Evolutionary conservation across 2,113 vertebrate species (phyloP), one percentile per base, ranked within the genome.

Genomic region (Calyptommatus sinebrachiatus): DNA sequence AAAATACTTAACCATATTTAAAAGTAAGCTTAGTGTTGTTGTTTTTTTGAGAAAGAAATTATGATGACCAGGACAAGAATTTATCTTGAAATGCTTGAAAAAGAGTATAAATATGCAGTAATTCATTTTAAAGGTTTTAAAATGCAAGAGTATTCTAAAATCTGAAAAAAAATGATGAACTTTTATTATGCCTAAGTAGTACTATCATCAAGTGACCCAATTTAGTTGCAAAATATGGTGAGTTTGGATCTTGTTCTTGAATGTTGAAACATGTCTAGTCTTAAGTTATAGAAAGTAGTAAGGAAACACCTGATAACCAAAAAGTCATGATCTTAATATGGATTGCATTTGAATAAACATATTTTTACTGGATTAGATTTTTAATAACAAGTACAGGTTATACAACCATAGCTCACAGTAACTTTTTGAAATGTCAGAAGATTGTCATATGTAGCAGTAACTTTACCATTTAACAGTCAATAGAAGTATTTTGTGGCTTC

Each of bases 131-230:
- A 72, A 90, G 90, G 83, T 84, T 90, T 89, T 90, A 90, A 84
- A 78, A 69, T 82, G 80, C 90, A 84, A 89, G 91, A 93, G 90
- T 95, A 92, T 95, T 91, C 74, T 88, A 85, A n/a, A 82, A 84
- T 83, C 88, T 84, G 78, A 88, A 88, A 87, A 86, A n/a, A 41
- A 90, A 87, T 90, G 63, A 31, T 11, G 74, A 88, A 81, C 46
- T 78, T 67, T 73, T 85, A 1, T 45, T 80, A 86, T 80, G 70
- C 41, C 68, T 7, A 1, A 45, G 73, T 75, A 62, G 28, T 88
- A 68, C 62, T 86, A 65, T 77, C 84, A 86, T 79, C 28, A 67
- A 76, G 83, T 81, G 71, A 48, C 87, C 79, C 81, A 81, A 87
- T 82, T 76, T 76, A 79, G 80, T 74, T 81, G 83, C 74, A 1